Base-by-base conservation (phyloP, 2,797 vertebrate genomes). In the Hipposideros larvatus region DNA sequence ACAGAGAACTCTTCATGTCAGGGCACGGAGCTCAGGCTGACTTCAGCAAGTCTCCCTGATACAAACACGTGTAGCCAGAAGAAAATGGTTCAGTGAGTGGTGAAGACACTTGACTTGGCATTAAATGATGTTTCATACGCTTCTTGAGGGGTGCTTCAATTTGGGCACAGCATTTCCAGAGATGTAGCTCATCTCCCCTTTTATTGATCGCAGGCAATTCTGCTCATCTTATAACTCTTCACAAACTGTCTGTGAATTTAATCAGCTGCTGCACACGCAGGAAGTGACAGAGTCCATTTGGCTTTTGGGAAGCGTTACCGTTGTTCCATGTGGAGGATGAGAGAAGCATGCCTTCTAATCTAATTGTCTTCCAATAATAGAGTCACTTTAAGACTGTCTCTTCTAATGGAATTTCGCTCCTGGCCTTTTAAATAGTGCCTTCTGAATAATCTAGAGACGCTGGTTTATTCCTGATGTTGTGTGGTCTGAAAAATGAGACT, bases 231-330 rank as follows among this genome's bases (percentile, higher is more conserved):
- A 66, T 84, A 79, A 93, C 83, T 97, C 88, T 97, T 96, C 96
- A 95, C 97, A 97, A 98, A 80, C 74, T 82, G 46, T 11, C 59
- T 57, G 92, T 90, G 97, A 97, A 97, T 98, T 98, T 94, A 84
- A 98, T 66, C 91, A 97, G 97, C 97, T 97, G 91, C 91, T 37
- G 43, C 91, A 75, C 93, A 86, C 2, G 48, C 70, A 78, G 92
- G 89, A 79, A 14, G 68, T 95, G 97, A 95, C 96, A 89, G 73
- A 97, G 74, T 87, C 92, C 59, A 96, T 97, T 71, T 97, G 88
- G 31, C 55, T 95, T 84, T 75, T 92, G 65, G 21, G n/a, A 55
- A 92, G 34, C 43, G 31, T 82, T 71, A 46, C 53, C 82, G 48
- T 86, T 90, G 90, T 91, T 94, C 93, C 0, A 0, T 28, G 59